Conservation (phyloP, 2,113 vertebrate genomes). For the Zapornia atra region DNA sequence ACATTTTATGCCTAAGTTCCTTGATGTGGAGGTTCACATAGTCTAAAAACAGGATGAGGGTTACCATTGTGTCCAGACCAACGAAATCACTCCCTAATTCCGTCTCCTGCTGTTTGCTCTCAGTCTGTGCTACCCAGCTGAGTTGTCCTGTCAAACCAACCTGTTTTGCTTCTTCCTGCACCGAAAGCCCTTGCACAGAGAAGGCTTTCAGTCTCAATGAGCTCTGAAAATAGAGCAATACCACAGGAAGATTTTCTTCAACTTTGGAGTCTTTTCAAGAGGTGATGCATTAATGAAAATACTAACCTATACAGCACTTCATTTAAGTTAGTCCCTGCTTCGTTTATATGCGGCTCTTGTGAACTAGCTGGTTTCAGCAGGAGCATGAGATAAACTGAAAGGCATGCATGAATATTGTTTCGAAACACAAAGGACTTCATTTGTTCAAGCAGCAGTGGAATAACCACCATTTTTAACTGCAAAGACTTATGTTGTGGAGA, state of each 20-base stretch:
- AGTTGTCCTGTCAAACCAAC: background rate
- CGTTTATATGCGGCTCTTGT: conserved; percentile 5
- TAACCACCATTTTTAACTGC: background rate
- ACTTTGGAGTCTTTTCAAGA: conserved; percentile 10
- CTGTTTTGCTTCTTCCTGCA: background rate
- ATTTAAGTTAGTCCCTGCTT: conserved; percentile 32
- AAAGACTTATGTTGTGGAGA: background rate
- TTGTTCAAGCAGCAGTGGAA: background rate
- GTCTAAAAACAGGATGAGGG: conserved; percentile 12
- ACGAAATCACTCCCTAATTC: background rate
- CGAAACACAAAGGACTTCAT: background rate
- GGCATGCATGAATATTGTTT: background rate
- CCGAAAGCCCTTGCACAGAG: background rate
- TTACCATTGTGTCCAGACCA: background rate
- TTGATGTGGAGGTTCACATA: background rate
- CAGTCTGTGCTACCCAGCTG: background rate
- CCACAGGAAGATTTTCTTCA: conserved; percentile 33
- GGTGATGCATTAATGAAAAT: conserved; percentile 31
- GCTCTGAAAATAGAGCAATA: conserved; percentile 4
- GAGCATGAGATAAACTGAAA: conserved; percentile 31
- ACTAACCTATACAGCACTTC: background rate
- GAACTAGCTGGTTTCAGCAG: conserved; percentile 20
- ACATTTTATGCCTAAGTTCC: background rate
- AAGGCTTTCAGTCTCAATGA: conserved; percentile 5
- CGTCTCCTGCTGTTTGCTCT: background rate